Evolutionary conservation across 1,140 invertebrate species (phyloP).

Genomic region (Eriocheir sinensis): DNA sequence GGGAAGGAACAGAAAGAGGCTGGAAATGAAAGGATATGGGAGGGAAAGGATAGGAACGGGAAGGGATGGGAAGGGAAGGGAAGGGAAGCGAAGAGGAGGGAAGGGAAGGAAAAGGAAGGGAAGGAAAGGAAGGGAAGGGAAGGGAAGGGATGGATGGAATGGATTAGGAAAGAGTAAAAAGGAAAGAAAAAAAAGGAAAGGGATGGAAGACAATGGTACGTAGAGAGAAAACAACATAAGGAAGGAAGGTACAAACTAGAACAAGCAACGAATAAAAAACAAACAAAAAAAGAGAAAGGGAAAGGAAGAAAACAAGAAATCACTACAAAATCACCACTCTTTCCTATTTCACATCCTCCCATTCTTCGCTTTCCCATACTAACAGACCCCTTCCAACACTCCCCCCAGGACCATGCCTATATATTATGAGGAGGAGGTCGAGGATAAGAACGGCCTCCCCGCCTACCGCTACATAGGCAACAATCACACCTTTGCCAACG

Average conservation of each 20-base stretch:
- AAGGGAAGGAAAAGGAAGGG: neutral
- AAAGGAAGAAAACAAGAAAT: neutral
- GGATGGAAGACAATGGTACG: neutral
- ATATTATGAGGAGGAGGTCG: constrained; percentile 76
- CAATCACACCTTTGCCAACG: constrained; percentile 75
- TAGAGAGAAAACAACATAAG: no score
- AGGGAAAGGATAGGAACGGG: neutral
- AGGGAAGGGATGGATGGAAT: no score
- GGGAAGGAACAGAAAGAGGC: neutral
- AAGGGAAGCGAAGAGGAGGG: neutral
- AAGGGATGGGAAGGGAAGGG: neutral
- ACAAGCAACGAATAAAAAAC: no score
- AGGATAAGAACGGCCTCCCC: constrained; percentile 63
- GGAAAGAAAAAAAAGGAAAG: neutral
- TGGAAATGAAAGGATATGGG: neutral
- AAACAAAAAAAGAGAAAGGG: neutral
- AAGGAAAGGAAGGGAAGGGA: neutral
- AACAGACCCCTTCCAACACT: neutral
- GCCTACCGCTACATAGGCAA: constrained; percentile 77
- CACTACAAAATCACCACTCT: neutral
- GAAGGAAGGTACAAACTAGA: no score
- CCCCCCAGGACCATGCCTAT: constrained; percentile 75
- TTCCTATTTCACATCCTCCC: neutral
- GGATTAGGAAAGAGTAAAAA: no score
- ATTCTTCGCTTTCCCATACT: no score